Conservation (phyloP, 2,113 vertebrate species). For the Coptodon rendalli region DNA sequence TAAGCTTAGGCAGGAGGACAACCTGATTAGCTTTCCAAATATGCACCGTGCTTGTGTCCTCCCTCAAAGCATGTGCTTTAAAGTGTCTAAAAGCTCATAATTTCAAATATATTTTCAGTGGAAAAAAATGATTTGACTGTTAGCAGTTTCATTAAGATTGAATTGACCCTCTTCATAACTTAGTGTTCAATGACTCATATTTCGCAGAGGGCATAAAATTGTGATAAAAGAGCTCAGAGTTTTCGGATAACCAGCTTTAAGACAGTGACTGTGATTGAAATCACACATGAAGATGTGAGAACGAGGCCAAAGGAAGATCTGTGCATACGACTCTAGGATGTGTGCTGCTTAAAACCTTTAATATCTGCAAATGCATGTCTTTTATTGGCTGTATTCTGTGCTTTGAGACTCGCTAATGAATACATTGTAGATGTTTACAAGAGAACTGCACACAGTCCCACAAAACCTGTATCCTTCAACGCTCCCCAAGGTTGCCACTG, state of each 20-base stretch:
- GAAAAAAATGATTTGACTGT: not conserved
- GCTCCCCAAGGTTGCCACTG: conserved; percentile 5
- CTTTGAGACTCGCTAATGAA: not conserved
- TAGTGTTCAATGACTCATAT: not conserved
- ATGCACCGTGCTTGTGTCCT: not conserved
- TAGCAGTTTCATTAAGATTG: not conserved
- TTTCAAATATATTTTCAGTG: not conserved
- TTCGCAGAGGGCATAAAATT: not conserved
- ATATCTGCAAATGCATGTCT: not conserved
- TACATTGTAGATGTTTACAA: conserved; percentile 19
- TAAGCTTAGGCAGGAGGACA: not conserved
- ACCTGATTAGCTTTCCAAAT: not conserved
- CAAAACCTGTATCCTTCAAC: not conserved
- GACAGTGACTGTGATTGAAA: not conserved
- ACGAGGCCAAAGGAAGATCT: not conserved
- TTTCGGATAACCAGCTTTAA: not conserved
- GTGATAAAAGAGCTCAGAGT: not conserved
- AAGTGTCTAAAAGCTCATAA: not conserved
- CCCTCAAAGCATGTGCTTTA: not conserved
- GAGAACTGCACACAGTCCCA: conserved; percentile 1
- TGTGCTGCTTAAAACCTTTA: not conserved
- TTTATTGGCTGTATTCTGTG: not conserved
- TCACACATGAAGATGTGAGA: not conserved
- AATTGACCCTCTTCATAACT: not conserved
- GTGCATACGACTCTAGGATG: not conserved